These are phyloP conservation scores for Chloebia gouldiae DNA, from an alignment of 2,113 vertebrate species.

Conservation along the genomic window DNA sequence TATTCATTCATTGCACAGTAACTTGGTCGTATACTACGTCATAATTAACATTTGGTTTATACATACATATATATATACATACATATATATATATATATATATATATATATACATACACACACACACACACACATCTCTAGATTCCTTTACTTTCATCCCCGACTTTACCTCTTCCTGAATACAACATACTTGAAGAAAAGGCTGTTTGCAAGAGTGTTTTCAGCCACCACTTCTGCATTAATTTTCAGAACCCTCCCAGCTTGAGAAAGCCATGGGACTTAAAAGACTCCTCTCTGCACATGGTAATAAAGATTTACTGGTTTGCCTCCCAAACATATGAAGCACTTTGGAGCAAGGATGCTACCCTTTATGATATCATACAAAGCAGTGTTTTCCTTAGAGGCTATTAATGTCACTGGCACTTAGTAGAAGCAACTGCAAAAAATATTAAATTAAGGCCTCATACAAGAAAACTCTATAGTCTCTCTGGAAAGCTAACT, in stretches of 20 bases:
- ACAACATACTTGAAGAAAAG: accelerated
- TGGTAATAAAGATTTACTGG: background rate
- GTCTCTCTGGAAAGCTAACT: background rate
- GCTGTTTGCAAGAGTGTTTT: background rate
- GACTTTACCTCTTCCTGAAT: background rate
- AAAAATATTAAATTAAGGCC: background rate
- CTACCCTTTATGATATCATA: background rate
- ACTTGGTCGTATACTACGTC: background rate
- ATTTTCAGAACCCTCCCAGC: background rate
- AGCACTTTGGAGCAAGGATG: background rate
- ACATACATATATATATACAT: background rate
- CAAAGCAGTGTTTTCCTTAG: background rate
- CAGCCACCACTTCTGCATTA: background rate
- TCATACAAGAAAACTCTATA: background rate
- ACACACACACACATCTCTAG: background rate
- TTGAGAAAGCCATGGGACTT: background rate
- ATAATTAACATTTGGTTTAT: background rate
- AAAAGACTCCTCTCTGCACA: accelerated
- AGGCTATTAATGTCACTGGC: background rate
- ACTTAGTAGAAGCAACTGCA: background rate
- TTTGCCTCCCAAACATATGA: background rate
- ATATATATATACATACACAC: background rate
- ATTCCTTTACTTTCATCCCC: background rate
- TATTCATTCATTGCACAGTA: background rate
- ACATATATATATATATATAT: too few relatives aligned